Evolutionary conservation across 2,113 vertebrate species (phyloP), one percentile per base, ranked within the genome.

Genomic region (Prolemur simus): DNA sequence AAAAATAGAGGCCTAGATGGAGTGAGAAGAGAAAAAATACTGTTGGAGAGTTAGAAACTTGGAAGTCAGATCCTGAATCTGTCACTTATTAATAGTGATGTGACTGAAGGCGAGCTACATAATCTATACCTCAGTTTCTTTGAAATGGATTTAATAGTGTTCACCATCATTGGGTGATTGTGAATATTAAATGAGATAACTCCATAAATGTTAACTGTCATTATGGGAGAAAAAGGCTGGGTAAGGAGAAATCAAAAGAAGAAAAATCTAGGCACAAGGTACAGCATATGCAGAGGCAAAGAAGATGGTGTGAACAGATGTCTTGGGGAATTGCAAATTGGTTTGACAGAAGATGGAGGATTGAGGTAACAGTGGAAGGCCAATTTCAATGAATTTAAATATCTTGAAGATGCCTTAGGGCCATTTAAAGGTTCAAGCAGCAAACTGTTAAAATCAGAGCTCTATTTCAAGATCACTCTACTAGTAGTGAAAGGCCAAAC

Each of bases 381-480:
- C 4, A 32, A 74, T 54, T 90, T 82, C 58, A 85, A 68, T 49
- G 52, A 80, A 69, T 69, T 21, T 89, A 66, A n/a, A 21, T 56
- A 94, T 37, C 18, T 77, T 68, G 47, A 91, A 76, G 58, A 23
- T 60, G 11, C 8, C 27, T 85, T 47, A 39, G 8, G 42, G 15
- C 21, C 29, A 88, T 27, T 85, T 34, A 63, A 45, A 95, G 66
- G 13, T 66, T 93, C 78, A 84, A 60, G 18, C 8, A 49, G 63
- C 23, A 60, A 81, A 83, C 21, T 20, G 6, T 91, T 63, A 83
- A 71, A 86, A 69, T 77, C 21, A 63, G 64, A 66, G 87, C 5
- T 83, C 37, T 58, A 77, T 45, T 93, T 93, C 91, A 95, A 73
- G 45, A 87, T 84, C 64, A 85, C 54, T 74, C 54, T 73, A 88